Conservation (phyloP, 2,888 invertebrate genomes). For the Rhaphigaster nebulosa region DNA sequence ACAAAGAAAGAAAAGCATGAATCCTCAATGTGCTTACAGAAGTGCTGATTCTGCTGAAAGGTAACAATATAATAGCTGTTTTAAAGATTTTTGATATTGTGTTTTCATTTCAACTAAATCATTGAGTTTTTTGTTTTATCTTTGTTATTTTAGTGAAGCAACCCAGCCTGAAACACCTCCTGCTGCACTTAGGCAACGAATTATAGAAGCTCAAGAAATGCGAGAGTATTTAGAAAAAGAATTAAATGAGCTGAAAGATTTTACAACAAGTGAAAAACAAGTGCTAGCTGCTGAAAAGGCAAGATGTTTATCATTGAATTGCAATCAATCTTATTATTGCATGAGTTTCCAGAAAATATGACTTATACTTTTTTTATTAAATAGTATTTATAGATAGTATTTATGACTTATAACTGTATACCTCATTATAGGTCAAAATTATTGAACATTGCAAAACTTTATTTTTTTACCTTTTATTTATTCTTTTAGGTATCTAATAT, state of each 20-base stretch:
- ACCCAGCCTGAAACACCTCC: constrained; percentile 45
- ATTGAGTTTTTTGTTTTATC: background rate
- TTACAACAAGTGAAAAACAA: constrained; percentile 57
- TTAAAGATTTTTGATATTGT: background rate
- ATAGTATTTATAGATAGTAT: no score
- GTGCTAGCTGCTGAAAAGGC: constrained; percentile 52
- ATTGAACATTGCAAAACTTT: no score
- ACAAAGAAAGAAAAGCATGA: background rate
- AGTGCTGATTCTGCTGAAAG: background rate
- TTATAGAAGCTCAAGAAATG: constrained; percentile 45
- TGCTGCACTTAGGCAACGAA: constrained; percentile 30
- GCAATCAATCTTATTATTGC: background rate
- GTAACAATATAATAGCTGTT: background rate
- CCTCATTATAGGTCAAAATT: no score
- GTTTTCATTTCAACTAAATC: background rate
- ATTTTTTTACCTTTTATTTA: no score
- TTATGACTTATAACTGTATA: background rate
- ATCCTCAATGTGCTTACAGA: background rate
- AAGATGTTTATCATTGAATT: background rate
- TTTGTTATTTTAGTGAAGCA: background rate
- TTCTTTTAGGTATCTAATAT: no score
- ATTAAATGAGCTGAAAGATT: constrained; percentile 53
- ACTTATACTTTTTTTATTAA: background rate
- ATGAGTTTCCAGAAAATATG: background rate
- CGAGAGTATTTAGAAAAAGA: constrained; percentile 53